A percentile compares a stretch with the other conserved stretches of the same genome.
Conservation (phyloP, 2,888 invertebrate genomes). For the Rhodophaea formosa region DNA sequence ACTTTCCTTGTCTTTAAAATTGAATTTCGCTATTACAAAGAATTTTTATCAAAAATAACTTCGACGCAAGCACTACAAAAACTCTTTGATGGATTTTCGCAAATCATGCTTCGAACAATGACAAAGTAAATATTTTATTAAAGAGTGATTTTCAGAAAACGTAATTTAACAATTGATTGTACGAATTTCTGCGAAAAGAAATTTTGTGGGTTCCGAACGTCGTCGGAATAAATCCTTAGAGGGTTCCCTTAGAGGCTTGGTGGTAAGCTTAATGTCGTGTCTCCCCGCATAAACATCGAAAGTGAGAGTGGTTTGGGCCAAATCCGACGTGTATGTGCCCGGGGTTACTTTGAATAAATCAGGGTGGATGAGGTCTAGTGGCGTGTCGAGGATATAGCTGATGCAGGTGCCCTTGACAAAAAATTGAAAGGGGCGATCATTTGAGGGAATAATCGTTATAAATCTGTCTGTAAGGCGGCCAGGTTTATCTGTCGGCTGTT, state of each 20-base stretch:
- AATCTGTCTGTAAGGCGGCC: no score
- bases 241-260: conserved; percentile 11
- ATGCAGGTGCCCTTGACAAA: background rate
- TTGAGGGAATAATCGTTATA: no score
- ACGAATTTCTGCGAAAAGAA: background rate
- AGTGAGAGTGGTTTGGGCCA: conserved; percentile 41
- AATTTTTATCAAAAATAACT: background rate
- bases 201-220: background rate
- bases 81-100: conserved; percentile 1
- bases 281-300: conserved; percentile 37
- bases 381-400: background rate
- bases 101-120: conserved; percentile 2
- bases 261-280: conserved; percentile 18
- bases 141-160: conserved; percentile 4
- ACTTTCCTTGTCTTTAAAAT: background rate
- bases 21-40: background rate
- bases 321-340: conserved; percentile 41
- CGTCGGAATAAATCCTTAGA: conserved; percentile 14
- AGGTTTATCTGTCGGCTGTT: no score
- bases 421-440: background rate
- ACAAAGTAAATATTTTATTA: conserved; percentile 12
- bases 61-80: conserved; percentile 12
- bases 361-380: conserved; percentile 43
- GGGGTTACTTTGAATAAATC: conserved; percentile 60
- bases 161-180: background rate